Percentiles rank a stretch among this genome's conserved stretches.
Conservation (phyloP, 2,888 invertebrate species). For the Netelia inedita region DNA sequence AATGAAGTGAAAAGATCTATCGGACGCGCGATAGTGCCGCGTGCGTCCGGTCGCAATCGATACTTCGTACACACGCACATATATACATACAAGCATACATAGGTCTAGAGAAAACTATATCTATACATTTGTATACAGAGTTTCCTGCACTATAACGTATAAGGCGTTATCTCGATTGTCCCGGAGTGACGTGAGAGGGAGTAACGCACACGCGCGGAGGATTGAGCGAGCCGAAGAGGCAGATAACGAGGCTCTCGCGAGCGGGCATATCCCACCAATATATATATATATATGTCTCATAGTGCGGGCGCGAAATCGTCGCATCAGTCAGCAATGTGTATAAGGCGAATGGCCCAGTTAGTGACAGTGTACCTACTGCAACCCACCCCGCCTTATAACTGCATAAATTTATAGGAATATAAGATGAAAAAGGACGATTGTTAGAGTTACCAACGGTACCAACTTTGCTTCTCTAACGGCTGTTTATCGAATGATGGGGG, state of each 20-base stretch:
- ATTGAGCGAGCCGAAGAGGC: slow-evolving; percentile 63
- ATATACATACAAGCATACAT: neutral
- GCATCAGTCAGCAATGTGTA: slow-evolving; percentile 1
- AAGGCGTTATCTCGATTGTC: slow-evolving; percentile 76
- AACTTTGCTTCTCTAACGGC: too few relatives aligned
- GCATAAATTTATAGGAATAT: too few relatives aligned
- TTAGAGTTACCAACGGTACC: too few relatives aligned
- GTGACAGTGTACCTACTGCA: too few relatives aligned
- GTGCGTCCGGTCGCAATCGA: slow-evolving; percentile 70
- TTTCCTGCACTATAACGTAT: slow-evolving; percentile 23
- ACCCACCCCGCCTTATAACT: too few relatives aligned
- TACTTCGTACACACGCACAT: slow-evolving; percentile 61
- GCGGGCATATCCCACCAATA: slow-evolving; percentile 1
- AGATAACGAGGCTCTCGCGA: slow-evolving; percentile 67
- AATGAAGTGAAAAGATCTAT: neutral
- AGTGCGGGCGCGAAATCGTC: slow-evolving; percentile 7
- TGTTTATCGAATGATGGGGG: too few relatives aligned
- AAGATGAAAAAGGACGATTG: too few relatives aligned
- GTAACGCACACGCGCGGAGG: slow-evolving; percentile 50
- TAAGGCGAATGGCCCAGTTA: too few relatives aligned
- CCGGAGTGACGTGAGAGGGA: slow-evolving; percentile 69
- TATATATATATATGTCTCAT: neutral
- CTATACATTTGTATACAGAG: neutral
- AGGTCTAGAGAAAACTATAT: neutral
- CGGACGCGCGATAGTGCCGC: slow-evolving; percentile 11